A percentile compares a stretch with the other conserved stretches of the same genome.
These are phyloP conservation scores for Sus cebifrons DNA, from an alignment of 2,797 vertebrate genomes.

Conservation along the genomic window DNA sequence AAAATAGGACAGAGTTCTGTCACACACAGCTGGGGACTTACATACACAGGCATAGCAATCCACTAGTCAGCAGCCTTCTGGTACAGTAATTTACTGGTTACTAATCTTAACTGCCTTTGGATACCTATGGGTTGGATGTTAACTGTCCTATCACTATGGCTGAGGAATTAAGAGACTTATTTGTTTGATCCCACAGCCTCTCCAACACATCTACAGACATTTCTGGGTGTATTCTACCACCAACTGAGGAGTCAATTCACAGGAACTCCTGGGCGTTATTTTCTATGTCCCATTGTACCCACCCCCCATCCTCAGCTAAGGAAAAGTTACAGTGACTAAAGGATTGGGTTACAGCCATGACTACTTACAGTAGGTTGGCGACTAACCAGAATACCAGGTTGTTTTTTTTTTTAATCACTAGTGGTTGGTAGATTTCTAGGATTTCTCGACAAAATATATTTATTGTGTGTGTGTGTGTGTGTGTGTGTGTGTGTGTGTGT, in stretches of 20 bases:
- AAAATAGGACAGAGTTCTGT: not conserved
- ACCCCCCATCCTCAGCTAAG: not conserved
- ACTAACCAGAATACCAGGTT: not conserved
- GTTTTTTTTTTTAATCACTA: not conserved
- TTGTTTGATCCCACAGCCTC: not conserved
- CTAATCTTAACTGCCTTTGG: not conserved
- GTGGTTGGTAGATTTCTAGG: not conserved
- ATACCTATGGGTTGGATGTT: not conserved
- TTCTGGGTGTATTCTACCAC: not conserved
- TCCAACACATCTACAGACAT: not conserved
- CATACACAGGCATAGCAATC: not conserved
- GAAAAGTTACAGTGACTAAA: not conserved
- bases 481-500: not conserved
- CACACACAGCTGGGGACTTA: not conserved
- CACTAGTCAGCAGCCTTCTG: not conserved
- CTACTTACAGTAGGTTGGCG: not conserved
- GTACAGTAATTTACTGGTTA: not conserved
- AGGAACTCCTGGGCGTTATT: not conserved
- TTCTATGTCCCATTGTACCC: not conserved
- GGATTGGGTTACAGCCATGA: not conserved
- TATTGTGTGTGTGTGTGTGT: not conserved
- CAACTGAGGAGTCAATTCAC: not conserved
- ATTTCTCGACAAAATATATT: not conserved
- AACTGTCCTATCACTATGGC: not conserved
- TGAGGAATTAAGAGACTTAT: not conserved